Evolutionary conservation across 2,797 vertebrate species (phyloP).

Genomic region (Cuniculus paca): DNA sequence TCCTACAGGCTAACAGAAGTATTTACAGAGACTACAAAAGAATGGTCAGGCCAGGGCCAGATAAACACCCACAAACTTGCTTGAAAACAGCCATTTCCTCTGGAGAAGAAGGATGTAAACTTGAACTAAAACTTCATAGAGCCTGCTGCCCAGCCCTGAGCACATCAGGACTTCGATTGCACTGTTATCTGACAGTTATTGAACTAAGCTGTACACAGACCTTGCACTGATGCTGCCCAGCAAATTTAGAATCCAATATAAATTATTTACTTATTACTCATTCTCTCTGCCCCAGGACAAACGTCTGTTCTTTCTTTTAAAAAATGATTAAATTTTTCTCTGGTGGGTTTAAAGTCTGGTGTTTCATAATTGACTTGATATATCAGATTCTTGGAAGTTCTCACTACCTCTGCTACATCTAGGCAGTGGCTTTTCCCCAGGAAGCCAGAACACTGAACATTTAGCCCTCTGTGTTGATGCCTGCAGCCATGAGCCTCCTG

Average conservation of each 20-base stretch:
- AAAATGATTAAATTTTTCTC: constrained; percentile 60
- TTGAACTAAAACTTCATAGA: neutral
- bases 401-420: neutral
- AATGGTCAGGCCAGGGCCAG: neutral
- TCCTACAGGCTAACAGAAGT: rapidly evolving
- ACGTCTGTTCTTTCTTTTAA: constrained; percentile 34
- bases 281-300: constrained; percentile 61
- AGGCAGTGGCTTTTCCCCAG: neutral
- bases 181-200: constrained; percentile 47
- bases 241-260: constrained; percentile 55
- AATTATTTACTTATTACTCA: constrained; percentile 56
- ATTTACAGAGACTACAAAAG: neutral
- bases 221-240: neutral
- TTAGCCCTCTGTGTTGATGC: neutral
- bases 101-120: neutral
- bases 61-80: neutral
- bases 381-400: constrained; percentile 41
- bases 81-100: neutral
- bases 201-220: neutral
- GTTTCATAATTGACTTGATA: constrained; percentile 49
- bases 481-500: neutral
- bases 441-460: neutral
- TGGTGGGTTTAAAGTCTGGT: neutral
- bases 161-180: neutral
- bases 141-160: neutral